Percentiles rank a stretch among this genome's conserved stretches.
Conservation (phyloP, 2,888 invertebrate genomes). For the Drosophila nr. perissopoda region DNA sequence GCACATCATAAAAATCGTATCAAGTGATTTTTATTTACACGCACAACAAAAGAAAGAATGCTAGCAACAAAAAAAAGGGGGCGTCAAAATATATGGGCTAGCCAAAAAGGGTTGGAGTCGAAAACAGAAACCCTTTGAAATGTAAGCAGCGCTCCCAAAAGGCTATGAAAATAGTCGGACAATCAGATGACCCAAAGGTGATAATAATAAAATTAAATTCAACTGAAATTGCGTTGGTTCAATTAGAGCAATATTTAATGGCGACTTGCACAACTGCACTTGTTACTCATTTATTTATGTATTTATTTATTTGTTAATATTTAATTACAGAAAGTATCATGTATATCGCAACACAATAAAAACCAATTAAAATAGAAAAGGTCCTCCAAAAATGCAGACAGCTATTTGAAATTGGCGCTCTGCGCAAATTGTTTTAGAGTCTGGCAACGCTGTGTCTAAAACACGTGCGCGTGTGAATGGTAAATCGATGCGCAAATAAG, state of each 20-base stretch:
- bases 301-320: background rate
- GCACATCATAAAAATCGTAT: conserved; percentile 81
- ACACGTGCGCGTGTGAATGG: conserved; percentile 17
- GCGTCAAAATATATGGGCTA: conserved; percentile 10
- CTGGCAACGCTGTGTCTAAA: conserved; percentile 26
- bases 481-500: background rate
- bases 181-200: conserved; percentile 25
- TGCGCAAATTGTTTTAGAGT: background rate
- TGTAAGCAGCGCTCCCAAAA: conserved; percentile 18
- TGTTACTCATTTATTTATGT: background rate
- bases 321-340: background rate
- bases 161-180: conserved; percentile 6
- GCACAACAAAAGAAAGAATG: conserved; percentile 52
- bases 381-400: no score
- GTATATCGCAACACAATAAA: background rate
- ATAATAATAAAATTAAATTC: background rate
- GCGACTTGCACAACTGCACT: background rate
- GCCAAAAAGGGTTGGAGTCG: conserved; percentile 3
- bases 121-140: conserved; percentile 66
- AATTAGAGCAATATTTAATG: background rate
- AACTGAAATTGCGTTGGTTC: background rate
- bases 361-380: background rate
- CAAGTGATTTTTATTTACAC: conserved; percentile 79
- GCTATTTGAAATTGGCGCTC: conserved; percentile 27
- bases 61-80: conserved; percentile 15